Evolutionary conservation across 2,113 vertebrate species (phyloP).

Genomic region (Pheucticus melanocephalus): DNA sequence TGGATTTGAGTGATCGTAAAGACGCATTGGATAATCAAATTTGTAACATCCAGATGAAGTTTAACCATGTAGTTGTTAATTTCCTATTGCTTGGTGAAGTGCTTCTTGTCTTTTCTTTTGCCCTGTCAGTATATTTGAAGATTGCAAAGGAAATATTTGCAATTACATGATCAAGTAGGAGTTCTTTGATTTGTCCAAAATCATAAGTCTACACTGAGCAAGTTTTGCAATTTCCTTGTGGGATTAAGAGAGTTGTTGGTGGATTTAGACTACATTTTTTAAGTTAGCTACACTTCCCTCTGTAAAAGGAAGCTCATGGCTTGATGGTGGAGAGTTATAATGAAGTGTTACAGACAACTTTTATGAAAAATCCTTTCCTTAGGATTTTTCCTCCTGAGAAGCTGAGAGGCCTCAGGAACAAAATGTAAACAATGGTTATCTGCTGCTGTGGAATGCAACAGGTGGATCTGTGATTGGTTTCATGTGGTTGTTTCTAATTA

Average conservation of each 20-base stretch:
- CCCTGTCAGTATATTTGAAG: background rate
- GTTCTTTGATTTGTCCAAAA: background rate
- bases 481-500: no score
- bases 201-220: background rate
- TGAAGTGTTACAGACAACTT: background rate
- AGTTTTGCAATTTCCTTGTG: background rate
- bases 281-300: background rate
- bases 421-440: no score
- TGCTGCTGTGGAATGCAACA: no score
- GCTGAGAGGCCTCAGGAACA: no score
- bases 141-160: background rate
- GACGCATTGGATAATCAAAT: background rate
- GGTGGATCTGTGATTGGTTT: no score
- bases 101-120: background rate
- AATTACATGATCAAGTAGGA: background rate
- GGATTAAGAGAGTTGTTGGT: background rate
- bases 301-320: background rate
- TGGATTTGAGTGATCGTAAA: background rate
- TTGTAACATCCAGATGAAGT: background rate
- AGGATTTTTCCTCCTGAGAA: no score
- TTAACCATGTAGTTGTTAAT: background rate
- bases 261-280: background rate
- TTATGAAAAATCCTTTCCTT: no score
- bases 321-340: background rate
- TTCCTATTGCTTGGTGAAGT: background rate